Evolutionary conservation across 2,888 invertebrate genomes (phyloP), one percentile per base, ranked within the genome.

Genomic region (Anodontia alba): DNA sequence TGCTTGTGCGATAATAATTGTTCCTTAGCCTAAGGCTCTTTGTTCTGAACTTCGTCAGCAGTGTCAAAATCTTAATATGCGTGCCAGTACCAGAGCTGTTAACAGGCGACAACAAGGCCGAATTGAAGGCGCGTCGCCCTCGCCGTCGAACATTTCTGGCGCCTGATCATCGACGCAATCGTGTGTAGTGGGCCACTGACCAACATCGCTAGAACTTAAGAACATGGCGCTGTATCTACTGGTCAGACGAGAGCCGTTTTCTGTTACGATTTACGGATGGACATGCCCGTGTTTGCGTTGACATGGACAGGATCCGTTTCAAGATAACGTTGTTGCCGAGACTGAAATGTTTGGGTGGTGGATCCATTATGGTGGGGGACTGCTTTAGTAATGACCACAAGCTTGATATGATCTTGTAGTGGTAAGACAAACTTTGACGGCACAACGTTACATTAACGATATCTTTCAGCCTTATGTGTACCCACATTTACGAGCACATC

Each of bases 381-480:
- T 75, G 75, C 42, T 75, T 75, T 54, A 68, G 68, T 29, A n/a
- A 66, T 29, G 66, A 38, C n/a, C 26, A 43, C 36, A 68, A 74
- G 17, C 46, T 46, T 62, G n/a, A n/a, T n/a, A n/a, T 38, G 66
- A 66, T 46, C 46, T 74, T 20, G 33, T 20, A n/a, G 67, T 67
- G 15, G 43, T 43, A 20, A 29, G 43, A 29, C 33, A 15, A n/a
- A 74, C 74, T 74, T 67, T 74, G n/a, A 74, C 62, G 17, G 74
- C 46, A 1, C 74, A 66, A 46, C 29, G 33, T 20, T 62, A 43
- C 67, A n/a, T 26, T 54, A 26, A 26, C 23, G 23, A 54, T 26
- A 54, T 54, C n/a, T 26, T 54, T 26, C 7, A 54, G 26, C 5
- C 54, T n/a, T 2, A 23, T 8, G 23, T 54, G 8, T 54, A 54